These are phyloP conservation scores for Chiroxiphia lanceolata DNA, from an alignment of 2,797 vertebrate species.

Conservation along the genomic window DNA sequence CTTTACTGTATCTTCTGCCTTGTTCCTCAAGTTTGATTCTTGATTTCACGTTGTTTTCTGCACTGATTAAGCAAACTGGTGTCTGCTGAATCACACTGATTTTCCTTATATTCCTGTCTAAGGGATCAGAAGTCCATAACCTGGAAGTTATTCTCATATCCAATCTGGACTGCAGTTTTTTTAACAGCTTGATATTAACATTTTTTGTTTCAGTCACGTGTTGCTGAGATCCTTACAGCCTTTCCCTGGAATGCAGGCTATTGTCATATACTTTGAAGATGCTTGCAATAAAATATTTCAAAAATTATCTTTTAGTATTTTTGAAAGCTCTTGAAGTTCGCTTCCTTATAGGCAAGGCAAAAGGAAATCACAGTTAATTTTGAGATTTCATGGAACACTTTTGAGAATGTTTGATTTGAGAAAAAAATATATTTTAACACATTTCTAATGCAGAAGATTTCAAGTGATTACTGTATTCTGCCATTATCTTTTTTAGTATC, in stretches of 20 bases:
- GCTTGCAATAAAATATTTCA: not conserved
- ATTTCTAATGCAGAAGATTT: not conserved
- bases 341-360: not conserved
- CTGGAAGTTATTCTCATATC: not conserved
- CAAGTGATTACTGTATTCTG: not conserved
- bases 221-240: not conserved
- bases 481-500: not conserved
- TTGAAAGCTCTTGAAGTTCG: not conserved
- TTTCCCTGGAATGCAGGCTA: not conserved
- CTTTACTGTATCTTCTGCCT: not conserved
- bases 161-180: not conserved
- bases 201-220: not conserved
- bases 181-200: not conserved
- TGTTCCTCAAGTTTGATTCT: not conserved
- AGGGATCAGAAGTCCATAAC: not conserved
- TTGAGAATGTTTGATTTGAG: not conserved
- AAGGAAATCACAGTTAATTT: not conserved
- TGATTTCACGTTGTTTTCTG: not conserved
- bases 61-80: not conserved
- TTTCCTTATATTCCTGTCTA: not conserved
- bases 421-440: not conserved
- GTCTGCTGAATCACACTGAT: not conserved
- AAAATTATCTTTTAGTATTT: not conserved
- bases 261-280: not conserved
- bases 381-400: not conserved